These are phyloP conservation scores for Aphaenogaster ashmeadi DNA, from an alignment of 1,140 invertebrate species.

Conservation along the genomic window DNA sequence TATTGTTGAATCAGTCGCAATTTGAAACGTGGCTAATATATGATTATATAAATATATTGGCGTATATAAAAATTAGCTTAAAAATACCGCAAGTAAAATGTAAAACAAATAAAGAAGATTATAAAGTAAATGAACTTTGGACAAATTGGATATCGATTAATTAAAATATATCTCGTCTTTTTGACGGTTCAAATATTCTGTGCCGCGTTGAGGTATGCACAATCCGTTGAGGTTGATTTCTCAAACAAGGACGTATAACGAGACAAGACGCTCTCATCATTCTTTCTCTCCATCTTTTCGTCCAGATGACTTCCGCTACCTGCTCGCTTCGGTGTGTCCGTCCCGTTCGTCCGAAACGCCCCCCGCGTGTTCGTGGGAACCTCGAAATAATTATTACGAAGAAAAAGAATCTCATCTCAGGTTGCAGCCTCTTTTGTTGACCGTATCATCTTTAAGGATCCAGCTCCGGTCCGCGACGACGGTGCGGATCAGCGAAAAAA, in stretches of 20 bases:
- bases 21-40: background rate
- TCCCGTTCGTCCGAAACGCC: conserved; percentile 83
- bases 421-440: conserved; percentile 85
- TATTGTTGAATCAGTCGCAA: background rate
- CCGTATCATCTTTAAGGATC: conserved; percentile 85
- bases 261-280: conserved; percentile 80
- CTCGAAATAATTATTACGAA: conserved; percentile 86
- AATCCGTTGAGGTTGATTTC: conserved; percentile 84
- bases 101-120: background rate
- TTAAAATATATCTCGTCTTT: background rate
- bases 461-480: conserved; percentile 67
- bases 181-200: conserved; percentile 57
- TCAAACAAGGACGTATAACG: conserved; percentile 78
- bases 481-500: conserved; percentile 74
- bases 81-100: background rate
- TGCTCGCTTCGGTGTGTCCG: conserved; percentile 78
- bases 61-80: background rate
- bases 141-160: background rate
- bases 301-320: conserved; percentile 78
- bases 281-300: conserved; percentile 61
- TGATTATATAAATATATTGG: conserved; percentile 4
- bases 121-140: background rate
- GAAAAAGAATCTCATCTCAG: conserved; percentile 82
- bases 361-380: conserved; percentile 86
- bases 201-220: conserved; percentile 77